These are phyloP conservation scores for Caenorhabditis parvicauda DNA, from an alignment of 2,888 invertebrate species.

Conservation along the genomic window DNA sequence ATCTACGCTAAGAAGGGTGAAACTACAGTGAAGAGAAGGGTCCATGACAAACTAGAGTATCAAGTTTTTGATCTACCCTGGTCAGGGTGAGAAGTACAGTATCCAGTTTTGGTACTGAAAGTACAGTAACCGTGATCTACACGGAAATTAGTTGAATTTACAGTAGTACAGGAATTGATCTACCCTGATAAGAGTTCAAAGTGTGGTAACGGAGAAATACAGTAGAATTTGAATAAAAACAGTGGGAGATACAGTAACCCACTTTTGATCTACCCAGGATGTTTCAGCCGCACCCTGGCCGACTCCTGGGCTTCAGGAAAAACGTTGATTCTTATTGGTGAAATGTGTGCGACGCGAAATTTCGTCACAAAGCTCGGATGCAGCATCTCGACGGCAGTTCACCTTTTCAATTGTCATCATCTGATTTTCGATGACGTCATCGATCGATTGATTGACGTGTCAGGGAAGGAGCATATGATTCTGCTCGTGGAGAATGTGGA, in stretches of 20 bases:
- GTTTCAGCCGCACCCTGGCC: conserved; percentile 32
- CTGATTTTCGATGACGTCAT: conserved; percentile 15
- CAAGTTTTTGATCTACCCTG: neutral
- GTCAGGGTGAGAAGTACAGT: too few species aligned
- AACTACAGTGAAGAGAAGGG: too few species aligned
- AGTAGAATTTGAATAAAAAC: too few species aligned
- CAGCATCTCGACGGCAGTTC: conserved; percentile 36
- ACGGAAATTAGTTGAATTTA: neutral
- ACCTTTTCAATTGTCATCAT: conserved; percentile 45
- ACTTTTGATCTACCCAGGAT: too few species aligned
- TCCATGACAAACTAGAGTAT: too few species aligned
- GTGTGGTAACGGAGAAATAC: too few species aligned
- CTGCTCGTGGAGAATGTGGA: conserved; percentile 51
- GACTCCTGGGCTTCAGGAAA: conserved; percentile 43
- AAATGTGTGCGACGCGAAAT: conserved; percentile 18
- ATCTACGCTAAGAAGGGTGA: neutral
- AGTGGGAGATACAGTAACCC: too few species aligned
- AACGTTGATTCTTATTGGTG: conserved; percentile 40
- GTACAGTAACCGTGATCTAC: too few species aligned
- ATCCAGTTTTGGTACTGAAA: too few species aligned
- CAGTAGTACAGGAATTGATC: neutral
- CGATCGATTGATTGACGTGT: conserved; percentile 27
- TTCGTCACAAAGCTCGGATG: conserved; percentile 18
- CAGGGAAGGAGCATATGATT: conserved; percentile 24
- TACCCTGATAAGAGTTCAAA: neutral